Evolutionary conservation across 2,113 vertebrate genomes (phyloP).

Genomic region (Ploceus nigricollis): DNA sequence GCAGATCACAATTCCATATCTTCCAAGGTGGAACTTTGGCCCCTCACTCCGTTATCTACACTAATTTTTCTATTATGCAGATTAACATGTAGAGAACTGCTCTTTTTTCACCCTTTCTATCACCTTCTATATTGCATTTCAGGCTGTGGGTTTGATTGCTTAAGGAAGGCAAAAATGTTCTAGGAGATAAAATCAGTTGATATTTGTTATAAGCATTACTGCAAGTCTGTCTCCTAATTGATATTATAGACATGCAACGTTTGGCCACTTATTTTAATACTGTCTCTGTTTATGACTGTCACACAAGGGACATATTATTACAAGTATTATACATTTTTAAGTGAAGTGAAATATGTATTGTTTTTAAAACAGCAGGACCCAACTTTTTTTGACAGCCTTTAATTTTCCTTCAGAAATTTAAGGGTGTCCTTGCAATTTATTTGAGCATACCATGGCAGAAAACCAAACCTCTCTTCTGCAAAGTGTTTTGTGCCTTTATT

Average conservation of each 20-base stretch:
- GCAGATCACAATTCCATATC: not conserved
- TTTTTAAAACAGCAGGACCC: not conserved
- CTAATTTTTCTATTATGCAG: not conserved
- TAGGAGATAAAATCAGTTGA: not conserved
- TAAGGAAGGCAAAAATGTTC: not conserved
- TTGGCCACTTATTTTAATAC: not conserved
- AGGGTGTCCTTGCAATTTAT: not conserved
- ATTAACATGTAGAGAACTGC: not conserved
- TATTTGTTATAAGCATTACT: not conserved
- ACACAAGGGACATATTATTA: not conserved
- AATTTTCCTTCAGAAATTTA: not conserved
- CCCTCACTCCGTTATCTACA: not conserved
- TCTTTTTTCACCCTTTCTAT: not conserved
- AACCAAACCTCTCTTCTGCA: not conserved
- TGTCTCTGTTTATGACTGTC: not conserved
- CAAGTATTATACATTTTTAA: not conserved
- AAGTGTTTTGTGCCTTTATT: not conserved
- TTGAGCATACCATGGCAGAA: not conserved
- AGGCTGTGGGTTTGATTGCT: not conserved
- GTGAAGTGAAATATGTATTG: not conserved
- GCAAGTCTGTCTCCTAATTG: not conserved
- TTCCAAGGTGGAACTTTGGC: not conserved
- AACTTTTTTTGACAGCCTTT: not conserved
- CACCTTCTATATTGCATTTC: not conserved
- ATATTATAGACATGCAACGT: not conserved